Evolutionary conservation across 2,888 invertebrate species (phyloP).

Genomic region (Balanococcus diminutus): DNA sequence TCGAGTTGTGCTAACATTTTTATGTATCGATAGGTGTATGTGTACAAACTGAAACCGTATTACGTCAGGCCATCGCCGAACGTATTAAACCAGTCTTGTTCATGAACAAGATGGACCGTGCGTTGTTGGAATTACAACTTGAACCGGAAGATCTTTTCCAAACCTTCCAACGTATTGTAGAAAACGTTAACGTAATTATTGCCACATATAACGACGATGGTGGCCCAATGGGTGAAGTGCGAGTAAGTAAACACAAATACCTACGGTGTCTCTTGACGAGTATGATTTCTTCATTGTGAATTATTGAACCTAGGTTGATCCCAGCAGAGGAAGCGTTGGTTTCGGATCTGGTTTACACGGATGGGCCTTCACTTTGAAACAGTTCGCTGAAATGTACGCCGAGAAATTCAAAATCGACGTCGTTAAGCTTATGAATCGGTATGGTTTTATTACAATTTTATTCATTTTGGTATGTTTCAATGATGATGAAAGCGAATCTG

Average conservation of each 20-base stretch:
- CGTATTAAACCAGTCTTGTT: conserved; percentile 99
- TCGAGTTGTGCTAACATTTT: not conserved
- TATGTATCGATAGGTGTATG: conserved; percentile 81
- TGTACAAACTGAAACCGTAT: conserved; percentile 99
- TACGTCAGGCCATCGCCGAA: conserved; percentile 99
- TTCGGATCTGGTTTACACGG: conserved; percentile 99
- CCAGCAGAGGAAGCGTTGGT: conserved; percentile 97
- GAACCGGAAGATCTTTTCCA: conserved; percentile 97
- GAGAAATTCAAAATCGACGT: conserved; percentile 98
- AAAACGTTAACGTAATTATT: conserved; percentile 99
- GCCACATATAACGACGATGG: conserved; percentile 97
- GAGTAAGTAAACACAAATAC: conserved; percentile 71
- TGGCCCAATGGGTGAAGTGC: conserved; percentile 99
- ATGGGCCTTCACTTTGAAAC: conserved; percentile 99
- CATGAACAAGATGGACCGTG: conserved; percentile 99
- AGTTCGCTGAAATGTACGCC: conserved; percentile 98
- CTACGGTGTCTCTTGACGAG: not conserved
- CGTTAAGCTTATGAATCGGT: conserved; percentile 93
- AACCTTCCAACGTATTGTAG: conserved; percentile 99
- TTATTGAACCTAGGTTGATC: conserved; percentile 72
- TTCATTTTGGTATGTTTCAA: not conserved
- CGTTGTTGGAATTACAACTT: conserved; percentile 93
- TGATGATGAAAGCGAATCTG: conserved; percentile 39
- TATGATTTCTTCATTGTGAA: not conserved
- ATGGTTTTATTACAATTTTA: conserved; percentile 5